Conservation (phyloP, 1,140 invertebrate species). For the Steinernema feltiae region DNA sequence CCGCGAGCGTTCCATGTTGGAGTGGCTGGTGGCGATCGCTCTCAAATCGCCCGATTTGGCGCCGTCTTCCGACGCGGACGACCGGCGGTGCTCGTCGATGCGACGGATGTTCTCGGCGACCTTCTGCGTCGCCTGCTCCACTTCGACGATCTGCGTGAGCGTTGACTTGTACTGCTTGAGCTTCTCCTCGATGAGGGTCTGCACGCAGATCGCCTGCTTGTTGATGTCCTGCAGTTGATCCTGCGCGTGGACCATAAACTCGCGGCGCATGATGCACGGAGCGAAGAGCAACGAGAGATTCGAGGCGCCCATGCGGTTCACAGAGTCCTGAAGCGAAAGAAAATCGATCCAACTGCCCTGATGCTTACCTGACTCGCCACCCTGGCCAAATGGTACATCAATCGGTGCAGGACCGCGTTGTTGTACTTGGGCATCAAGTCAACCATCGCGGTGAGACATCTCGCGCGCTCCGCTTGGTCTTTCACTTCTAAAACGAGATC, state of each 20-base stretch:
- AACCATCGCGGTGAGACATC: conserved; percentile 76
- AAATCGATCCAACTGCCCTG: not conserved
- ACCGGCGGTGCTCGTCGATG: conserved; percentile 43
- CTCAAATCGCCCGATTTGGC: conserved; percentile 21
- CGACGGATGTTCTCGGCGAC: conserved; percentile 44
- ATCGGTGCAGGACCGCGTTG: conserved; percentile 80
- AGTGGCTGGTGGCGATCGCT: not conserved
- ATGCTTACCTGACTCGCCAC: conserved; percentile 54
- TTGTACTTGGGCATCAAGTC: conserved; percentile 81
- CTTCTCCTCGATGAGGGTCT: conserved; percentile 77
- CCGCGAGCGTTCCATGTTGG: conserved; percentile 44
- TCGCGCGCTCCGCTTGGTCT: conserved; percentile 73
- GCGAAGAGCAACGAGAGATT: conserved; percentile 88
- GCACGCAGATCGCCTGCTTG: conserved; percentile 68
- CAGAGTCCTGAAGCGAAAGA: conserved; percentile 75
- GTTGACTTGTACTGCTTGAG: conserved; percentile 71
- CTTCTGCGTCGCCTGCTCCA: conserved; percentile 65
- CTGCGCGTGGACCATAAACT: conserved; percentile 77
- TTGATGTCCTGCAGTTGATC: conserved; percentile 70
- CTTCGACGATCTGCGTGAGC: conserved; percentile 76
- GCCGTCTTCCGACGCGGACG: conserved; percentile 24
- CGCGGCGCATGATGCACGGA: conserved; percentile 81
- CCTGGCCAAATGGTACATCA: conserved; percentile 85
- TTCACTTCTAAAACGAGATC: conserved; percentile 64
- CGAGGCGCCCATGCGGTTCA: conserved; percentile 83